phyloP scores from a whole-genome alignment of 2,113 vertebrate species.

The Callospermophilus lateralis region DNA sequence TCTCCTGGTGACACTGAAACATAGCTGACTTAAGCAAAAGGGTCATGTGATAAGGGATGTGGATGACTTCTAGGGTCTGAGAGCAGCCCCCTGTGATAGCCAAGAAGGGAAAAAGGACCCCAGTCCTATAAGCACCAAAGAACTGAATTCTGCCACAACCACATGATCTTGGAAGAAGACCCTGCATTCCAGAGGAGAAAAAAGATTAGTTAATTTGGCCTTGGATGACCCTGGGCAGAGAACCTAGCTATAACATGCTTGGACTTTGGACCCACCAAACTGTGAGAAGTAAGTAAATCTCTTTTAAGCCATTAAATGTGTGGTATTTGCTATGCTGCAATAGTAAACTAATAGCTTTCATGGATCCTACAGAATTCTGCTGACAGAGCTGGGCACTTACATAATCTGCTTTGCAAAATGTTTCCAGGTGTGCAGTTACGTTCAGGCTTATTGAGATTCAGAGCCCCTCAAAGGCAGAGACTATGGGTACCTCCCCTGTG shows the following conservation, averaged over 20 bases:
- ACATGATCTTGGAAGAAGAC: neutral
- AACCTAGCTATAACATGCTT: neutral
- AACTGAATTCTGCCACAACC: neutral
- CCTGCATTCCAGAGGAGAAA: neutral
- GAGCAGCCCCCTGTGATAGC: neutral
- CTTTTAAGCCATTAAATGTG: neutral
- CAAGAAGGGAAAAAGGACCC: neutral
- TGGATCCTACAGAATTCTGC: neutral
- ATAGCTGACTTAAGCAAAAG: no score
- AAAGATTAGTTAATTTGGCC: neutral
- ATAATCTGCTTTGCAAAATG: no score
- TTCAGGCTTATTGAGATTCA: accelerated
- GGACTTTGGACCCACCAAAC: neutral
- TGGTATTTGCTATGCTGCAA: neutral
- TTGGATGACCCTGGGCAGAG: neutral
- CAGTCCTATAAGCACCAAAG: neutral
- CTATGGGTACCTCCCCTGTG: accelerated
- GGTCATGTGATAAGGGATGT: neutral
- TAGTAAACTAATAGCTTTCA: neutral
- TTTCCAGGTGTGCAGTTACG: neutral
- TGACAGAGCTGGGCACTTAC: neutral
- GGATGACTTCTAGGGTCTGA: neutral
- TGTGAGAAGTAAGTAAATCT: neutral
- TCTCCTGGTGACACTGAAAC: no score
- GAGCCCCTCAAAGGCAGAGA: neutral